Evolutionary conservation across 2,888 invertebrate genomes (phyloP).

Genomic region (Panzeria rudis): DNA sequence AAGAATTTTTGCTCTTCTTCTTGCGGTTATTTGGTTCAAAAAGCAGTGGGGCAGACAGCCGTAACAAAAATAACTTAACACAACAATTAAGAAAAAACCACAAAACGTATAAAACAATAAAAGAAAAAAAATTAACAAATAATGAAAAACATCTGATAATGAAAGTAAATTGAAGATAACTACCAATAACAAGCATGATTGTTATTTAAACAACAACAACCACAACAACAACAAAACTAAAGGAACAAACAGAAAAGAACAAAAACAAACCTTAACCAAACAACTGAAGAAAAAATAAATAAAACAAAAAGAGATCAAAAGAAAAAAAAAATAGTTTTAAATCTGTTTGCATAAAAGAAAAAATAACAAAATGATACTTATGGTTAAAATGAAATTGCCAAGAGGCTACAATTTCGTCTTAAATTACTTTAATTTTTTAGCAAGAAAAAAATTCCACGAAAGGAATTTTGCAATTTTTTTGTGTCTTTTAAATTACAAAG

Average conservation of each 20-base stretch:
- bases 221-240: slow-evolving; percentile 18
- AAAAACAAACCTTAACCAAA: slow-evolving; percentile 21
- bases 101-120: slow-evolving; percentile 14
- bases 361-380: slow-evolving; percentile 18
- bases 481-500: slow-evolving; percentile 20
- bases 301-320: slow-evolving; percentile 6
- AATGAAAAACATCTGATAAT: slow-evolving; percentile 48
- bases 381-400: slow-evolving; percentile 44
- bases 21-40: slow-evolving; percentile 20
- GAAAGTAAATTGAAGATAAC: slow-evolving; percentile 61
- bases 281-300: neutral
- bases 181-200: slow-evolving; percentile 22
- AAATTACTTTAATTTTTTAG: slow-evolving; percentile 48
- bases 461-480: slow-evolving; percentile 45
- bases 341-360: neutral
- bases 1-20: neutral
- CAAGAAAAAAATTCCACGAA: slow-evolving; percentile 32
- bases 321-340: slow-evolving; percentile 10
- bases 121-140: slow-evolving; percentile 28
- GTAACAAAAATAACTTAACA: slow-evolving; percentile 12
- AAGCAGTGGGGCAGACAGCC: neutral
- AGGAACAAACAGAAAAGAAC: slow-evolving; percentile 7
- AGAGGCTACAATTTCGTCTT: slow-evolving; percentile 40
- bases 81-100: slow-evolving; percentile 26
- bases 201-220: slow-evolving; percentile 12